Percentiles rank a stretch among this genome's conserved stretches.
Conservation (phyloP, 2,113 vertebrate species). For the Sinocyclocheilus rhinocerous region DNA sequence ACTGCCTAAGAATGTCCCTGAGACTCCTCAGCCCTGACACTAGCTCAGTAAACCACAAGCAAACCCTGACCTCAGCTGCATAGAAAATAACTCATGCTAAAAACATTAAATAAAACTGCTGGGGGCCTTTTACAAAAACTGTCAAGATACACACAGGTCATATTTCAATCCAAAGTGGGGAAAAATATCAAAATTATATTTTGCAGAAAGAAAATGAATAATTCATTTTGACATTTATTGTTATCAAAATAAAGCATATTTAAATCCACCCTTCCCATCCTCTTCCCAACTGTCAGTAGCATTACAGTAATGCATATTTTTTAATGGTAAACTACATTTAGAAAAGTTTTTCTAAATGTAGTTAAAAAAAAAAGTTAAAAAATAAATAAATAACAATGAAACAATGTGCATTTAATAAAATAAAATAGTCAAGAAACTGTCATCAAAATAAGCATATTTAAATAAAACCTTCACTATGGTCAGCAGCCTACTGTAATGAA, state of each 20-base stretch:
- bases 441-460: too few relatives aligned
- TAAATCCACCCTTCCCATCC: neutral
- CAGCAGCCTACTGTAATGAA: too few relatives aligned
- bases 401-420: too few relatives aligned
- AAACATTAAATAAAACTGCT: neutral
- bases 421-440: too few relatives aligned
- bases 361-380: too few relatives aligned
- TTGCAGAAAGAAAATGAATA: neutral
- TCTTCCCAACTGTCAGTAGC: neutral
- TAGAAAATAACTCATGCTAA: conserved; percentile 4
- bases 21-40: conserved; percentile 59
- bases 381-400: too few relatives aligned
- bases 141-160: neutral
- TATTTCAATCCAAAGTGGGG: neutral
- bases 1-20: conserved; percentile 46
- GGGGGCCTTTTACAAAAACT: neutral
- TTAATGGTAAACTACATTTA: too few relatives aligned
- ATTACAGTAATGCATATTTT: neutral
- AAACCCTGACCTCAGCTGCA: conserved; percentile 49
- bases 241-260: neutral
- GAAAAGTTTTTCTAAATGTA: too few relatives aligned
- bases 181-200: neutral
- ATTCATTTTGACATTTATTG: neutral
- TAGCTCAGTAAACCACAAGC: conserved; percentile 55
- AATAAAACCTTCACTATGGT: too few relatives aligned